phyloP scores from a whole-genome alignment of 2,113 vertebrate species.

The Ictalurus furcatus region DNA sequence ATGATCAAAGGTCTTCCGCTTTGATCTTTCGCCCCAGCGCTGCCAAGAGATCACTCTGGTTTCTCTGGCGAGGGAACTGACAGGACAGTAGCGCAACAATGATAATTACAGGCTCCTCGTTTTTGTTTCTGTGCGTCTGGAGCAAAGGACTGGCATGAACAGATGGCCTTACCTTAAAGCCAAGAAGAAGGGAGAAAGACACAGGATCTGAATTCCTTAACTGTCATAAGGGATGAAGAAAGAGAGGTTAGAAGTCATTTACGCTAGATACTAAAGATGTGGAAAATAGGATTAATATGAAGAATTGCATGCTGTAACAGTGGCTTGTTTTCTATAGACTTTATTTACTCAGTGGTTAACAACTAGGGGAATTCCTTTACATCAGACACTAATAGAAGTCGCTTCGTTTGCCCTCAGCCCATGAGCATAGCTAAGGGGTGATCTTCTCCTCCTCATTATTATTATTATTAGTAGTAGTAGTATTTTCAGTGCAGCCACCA shows the following conservation, averaged over 20 bases:
- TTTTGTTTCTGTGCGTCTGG: slow-evolving; percentile 63
- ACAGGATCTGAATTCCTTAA: slow-evolving; percentile 63
- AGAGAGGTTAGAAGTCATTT: slow-evolving; percentile 52
- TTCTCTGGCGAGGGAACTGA: slow-evolving; percentile 73
- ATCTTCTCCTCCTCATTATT: not conserved
- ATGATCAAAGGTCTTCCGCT: slow-evolving; percentile 75
- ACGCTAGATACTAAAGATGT: slow-evolving; percentile 58
- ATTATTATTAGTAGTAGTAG: not conserved
- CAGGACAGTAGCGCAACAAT: slow-evolving; percentile 76
- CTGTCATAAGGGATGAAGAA: slow-evolving; percentile 54
- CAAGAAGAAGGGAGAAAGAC: slow-evolving; percentile 61
- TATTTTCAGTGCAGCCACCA: not conserved
- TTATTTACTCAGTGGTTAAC: not conserved
- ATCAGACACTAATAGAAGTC: not conserved
- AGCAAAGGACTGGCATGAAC: slow-evolving; percentile 66
- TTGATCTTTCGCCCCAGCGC: slow-evolving; percentile 68
- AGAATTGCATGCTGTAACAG: slow-evolving; percentile 57
- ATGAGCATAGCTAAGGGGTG: not conserved
- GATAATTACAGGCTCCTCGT: slow-evolving; percentile 75
- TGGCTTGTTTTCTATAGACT: slow-evolving; percentile 50
- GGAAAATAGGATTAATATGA: slow-evolving; percentile 67
- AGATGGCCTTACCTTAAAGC: slow-evolving; percentile 65
- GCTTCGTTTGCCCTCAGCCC: not conserved
- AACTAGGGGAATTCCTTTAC: not conserved
- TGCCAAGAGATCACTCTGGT: slow-evolving; percentile 75